phyloP scores from a whole-genome alignment of 1,140 invertebrate genomes.

The Drosophila tropicalis region DNA sequence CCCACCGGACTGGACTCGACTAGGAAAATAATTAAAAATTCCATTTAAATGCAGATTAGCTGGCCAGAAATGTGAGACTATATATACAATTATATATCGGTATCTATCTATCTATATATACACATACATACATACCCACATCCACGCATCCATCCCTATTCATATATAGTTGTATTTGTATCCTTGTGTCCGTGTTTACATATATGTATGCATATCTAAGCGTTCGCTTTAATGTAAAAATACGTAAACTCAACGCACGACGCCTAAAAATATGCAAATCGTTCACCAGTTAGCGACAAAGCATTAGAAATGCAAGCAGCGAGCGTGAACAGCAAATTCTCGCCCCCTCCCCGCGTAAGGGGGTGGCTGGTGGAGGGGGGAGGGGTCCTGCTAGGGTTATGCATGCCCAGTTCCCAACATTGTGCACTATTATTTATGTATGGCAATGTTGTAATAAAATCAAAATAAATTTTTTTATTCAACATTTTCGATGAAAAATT shows the following conservation, averaged over 20 bases:
- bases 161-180: conserved; percentile 10
- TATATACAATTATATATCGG: conserved; percentile 57
- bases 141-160: conserved; percentile 2
- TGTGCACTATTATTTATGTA: conserved; percentile 54
- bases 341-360: too few relatives aligned
- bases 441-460: conserved; percentile 65
- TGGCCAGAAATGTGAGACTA: conserved; percentile 68
- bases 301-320: conserved; percentile 61
- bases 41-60: conserved; percentile 81
- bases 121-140: not conserved
- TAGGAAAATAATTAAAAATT: conserved; percentile 81
- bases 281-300: conserved; percentile 19
- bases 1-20: conserved; percentile 20
- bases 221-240: conserved; percentile 56
- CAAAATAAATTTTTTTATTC: conserved; percentile 66
- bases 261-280: conserved; percentile 77
- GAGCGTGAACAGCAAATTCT: conserved; percentile 50
- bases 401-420: conserved; percentile 36
- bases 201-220: conserved; percentile 2
- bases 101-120: conserved; percentile 12
- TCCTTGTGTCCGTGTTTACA: conserved; percentile 13
- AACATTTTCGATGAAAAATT: conserved; percentile 66
- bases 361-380: not conserved
- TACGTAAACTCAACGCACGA: conserved; percentile 48
- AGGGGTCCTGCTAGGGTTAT: conserved; percentile 20